These are phyloP conservation scores for Portunus trituberculatus DNA, from an alignment of 1,140 invertebrate genomes.

Conservation along the genomic window DNA sequence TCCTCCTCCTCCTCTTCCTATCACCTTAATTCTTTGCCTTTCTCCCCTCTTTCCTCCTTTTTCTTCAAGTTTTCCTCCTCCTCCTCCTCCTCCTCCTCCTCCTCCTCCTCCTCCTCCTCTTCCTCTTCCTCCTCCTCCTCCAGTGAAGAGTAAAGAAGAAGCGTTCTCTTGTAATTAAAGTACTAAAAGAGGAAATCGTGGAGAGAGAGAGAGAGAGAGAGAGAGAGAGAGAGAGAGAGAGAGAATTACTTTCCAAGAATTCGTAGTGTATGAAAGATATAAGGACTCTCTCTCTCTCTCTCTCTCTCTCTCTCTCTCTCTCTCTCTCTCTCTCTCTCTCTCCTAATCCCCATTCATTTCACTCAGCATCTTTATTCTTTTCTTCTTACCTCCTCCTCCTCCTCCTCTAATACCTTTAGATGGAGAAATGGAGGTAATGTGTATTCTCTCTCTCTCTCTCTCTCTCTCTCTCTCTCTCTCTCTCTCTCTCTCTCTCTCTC, in stretches of 20 bases:
- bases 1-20: no score
- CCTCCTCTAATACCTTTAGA: background rate
- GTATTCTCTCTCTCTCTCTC: background rate
- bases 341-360: no score
- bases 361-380: no score
- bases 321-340: slow-evolving; percentile 27
- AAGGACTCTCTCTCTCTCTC: slow-evolving; percentile 22
- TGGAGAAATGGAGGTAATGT: background rate
- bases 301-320: slow-evolving; percentile 29
- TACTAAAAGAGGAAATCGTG: background rate
- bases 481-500: background rate
- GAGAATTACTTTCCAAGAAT: background rate
- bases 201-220: background rate
- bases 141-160: background rate
- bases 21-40: no score
- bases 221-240: slow-evolving; percentile 43
- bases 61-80: no score
- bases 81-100: background rate
- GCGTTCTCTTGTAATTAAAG: background rate
- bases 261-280: background rate
- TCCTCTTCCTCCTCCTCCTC: slow-evolving; percentile 22
- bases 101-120: slow-evolving; percentile 7
- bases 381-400: no score
- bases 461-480: background rate
- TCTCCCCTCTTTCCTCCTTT: no score